Evolutionary conservation across 2,888 invertebrate genomes (phyloP), one percentile per base, ranked within the genome.

Genomic region (Heliothis peltigera): DNA sequence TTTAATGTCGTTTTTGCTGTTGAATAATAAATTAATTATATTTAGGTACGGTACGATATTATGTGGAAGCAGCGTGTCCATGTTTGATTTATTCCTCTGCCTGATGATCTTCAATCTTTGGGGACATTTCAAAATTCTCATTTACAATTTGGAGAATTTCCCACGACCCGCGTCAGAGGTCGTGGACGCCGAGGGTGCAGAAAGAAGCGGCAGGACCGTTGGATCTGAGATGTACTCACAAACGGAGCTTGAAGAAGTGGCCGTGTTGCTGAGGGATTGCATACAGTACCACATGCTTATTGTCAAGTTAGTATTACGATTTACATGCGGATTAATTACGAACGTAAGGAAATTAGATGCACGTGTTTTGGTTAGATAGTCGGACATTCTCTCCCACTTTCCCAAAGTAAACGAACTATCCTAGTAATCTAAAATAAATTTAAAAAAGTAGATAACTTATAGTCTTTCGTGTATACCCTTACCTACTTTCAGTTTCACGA

Each of bases 61-160:
- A 42, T 72, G 71, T 48, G 71, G 71, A 17, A 58, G 63, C 55
- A 75, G 70, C 35, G 64, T 84, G 10, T 68, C 68, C 17, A 68
- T 70, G 35, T 69, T 83, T 18, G 84, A 85, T 42, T 55, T 83
- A 1, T 71, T 75, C 18, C 70, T 84, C 19, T 76, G 73, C 18
- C 47, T 84, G 5, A 80, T 84, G 64, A 61, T 82, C 18, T 79
- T 81, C 58, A 78, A 85, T 55, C 54, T 80, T 4, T 83, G 81
- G 82, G 84, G 84, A 0, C 82, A 82, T 65, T 62, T 85, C 51
- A 64, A 70, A 43, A 83, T 84, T 28, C 70, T 84, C 0, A 71
- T 79, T 25, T 8, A 80, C 10, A 74, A 70, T 12, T 54, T 84
- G 58, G 67, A 77, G 25, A 49, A 68, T 25, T 83, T 72, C 18